Evolutionary conservation across 2,888 invertebrate genomes (phyloP).

Genomic region (Autographa pulchrina): DNA sequence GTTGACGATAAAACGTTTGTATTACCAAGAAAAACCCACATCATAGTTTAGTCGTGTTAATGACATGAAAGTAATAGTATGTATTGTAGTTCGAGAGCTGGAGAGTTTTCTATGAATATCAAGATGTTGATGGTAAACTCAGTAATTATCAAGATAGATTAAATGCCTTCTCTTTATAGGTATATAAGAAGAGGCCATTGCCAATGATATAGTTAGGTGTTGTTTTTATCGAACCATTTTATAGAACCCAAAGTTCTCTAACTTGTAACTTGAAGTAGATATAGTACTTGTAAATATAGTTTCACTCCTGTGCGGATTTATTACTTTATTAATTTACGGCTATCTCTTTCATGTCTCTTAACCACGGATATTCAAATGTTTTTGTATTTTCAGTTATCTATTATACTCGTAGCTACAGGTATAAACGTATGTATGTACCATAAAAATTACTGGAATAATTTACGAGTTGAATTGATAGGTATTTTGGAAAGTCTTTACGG

Average conservation of each 20-base stretch:
- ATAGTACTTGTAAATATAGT: no score
- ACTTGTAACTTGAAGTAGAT: no score
- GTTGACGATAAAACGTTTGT: background rate
- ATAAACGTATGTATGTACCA: background rate
- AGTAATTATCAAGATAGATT: no score
- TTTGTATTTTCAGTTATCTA: background rate
- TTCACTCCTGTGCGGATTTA: no score
- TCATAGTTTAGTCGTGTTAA: background rate
- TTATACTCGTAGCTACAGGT: background rate
- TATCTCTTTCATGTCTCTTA: no score
- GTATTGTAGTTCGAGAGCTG: background rate
- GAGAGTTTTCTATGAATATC: background rate
- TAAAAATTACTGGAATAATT: background rate
- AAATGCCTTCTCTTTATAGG: background rate
- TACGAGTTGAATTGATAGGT: background rate
- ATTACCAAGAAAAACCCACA: constrained; percentile 4
- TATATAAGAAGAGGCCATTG: no score
- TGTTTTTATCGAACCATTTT: no score
- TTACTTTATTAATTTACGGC: no score
- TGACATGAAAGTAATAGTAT: background rate
- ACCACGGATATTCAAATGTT: background rate
- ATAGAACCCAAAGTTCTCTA: no score
- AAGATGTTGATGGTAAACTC: no score
- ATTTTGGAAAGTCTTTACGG: background rate
- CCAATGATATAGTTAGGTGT: no score